Base-by-base conservation (phyloP, 2,888 invertebrate species). In the Dryococelus australis region DNA sequence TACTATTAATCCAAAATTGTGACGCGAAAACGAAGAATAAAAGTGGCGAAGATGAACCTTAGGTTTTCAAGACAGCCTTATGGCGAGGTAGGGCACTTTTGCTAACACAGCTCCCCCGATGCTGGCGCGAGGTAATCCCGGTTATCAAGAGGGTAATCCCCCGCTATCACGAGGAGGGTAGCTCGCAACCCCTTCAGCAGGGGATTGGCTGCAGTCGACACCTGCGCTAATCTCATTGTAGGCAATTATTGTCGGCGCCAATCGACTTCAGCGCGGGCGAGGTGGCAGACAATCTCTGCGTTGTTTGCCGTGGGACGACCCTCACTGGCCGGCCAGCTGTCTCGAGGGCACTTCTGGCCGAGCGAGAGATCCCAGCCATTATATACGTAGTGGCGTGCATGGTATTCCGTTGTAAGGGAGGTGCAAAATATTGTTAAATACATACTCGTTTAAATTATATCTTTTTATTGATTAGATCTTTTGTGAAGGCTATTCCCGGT, bases 211-310 rank as follows among this genome's bases (percentile, higher is more conserved):
- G n/a, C 65, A 24, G 65, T 65, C 65, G 16, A 65, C 65, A 65
- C 65, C 65, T 65, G 65, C 65, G 65, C 20, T 65, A 65, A 65
- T 65, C 65, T n/a, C 65, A 65, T 65, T 65, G 65, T 24, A 65
- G 65, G 24, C 65, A 65, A 65, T 65, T 65, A 65, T 65, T 65
- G 65, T 65, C 65, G n/a, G n/a, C 65, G n/a, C 65, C 65, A 65
- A 65, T 65, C 10, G 20, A 65, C 65, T 65, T 65, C n/a, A n/a
- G 47, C 2, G 47, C 47, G 47, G 47, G 47, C 47, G 10, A 47
- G 47, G 47, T 1, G 47, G 47, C 12, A 13, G 47, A 8, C 12
- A 13, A 47, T 47, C 47, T 47, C 35, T 6, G 47, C n/a, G 13
- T 24, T 65, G 24, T 65, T n/a, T 65, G 65, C 65, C n/a, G 13